phyloP scores from a whole-genome alignment of 2,888 invertebrate genomes.

The Cylloceria caligata region DNA sequence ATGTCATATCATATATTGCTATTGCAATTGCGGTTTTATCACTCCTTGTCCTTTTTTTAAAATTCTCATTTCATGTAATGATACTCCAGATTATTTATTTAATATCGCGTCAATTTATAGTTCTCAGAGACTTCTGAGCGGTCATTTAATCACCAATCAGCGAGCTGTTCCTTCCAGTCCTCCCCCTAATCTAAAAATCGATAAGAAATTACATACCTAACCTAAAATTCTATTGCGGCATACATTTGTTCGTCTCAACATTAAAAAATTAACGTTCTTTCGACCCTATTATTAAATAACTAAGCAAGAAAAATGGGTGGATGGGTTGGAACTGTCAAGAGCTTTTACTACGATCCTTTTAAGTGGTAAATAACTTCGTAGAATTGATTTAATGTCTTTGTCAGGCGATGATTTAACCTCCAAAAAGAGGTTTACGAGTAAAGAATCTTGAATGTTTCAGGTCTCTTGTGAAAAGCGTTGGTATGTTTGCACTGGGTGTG shows the following conservation, averaged over 20 bases:
- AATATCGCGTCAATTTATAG: too few species aligned
- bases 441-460: conserved; percentile 85
- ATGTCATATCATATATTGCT: too few species aligned
- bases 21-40: too few species aligned
- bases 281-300: not conserved
- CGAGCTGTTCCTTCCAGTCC: too few species aligned
- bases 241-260: not conserved
- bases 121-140: too few species aligned
- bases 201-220: not conserved
- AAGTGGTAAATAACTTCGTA: conserved; percentile 88
- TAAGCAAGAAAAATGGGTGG: conserved; percentile 64
- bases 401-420: not conserved
- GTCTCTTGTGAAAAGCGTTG: conserved; percentile 92
- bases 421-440: not conserved
- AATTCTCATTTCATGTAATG: too few species aligned
- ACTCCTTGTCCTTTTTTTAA: too few species aligned
- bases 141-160: too few species aligned
- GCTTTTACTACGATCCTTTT: conserved; percentile 91
- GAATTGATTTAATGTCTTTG: not conserved
- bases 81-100: too few species aligned
- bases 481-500: conserved; percentile 91
- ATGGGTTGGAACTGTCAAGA: conserved; percentile 85
- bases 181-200: too few species aligned
- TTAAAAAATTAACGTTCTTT: not conserved
- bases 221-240: conserved; percentile 1